Evolutionary conservation across 2,888 invertebrate genomes (phyloP), one percentile per base, ranked within the genome.

Genomic region (Ornithoptera alexandrae): DNA sequence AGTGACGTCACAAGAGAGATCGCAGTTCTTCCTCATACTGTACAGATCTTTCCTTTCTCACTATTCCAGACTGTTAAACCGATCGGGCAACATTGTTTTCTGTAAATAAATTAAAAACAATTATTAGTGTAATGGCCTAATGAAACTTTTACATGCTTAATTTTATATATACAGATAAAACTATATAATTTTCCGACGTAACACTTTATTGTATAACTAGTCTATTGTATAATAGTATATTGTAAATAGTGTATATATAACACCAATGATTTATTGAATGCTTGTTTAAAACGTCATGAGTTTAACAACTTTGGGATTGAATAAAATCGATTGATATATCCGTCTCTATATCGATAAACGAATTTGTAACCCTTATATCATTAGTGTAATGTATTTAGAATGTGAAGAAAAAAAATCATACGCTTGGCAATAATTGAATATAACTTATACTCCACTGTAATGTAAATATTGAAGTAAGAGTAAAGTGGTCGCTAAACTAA

Each of bases 301-400:
- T 78, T 80, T 80, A 81, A 79, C 80, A 84, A 83, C 85, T 86
- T 85, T 85, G 88, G 89, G 89, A 89, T 90, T 90, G 85, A 84
- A 84, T 79, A 78, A 82, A 86, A 86, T 87, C 86, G 84, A 86
- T 89, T 86, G 86, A 84, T 89, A 87, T 90, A 81, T 88, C 89
- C 88, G 85, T 89, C 86, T 88, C 81, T 84, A 87, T 91, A 90
- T 92, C 90, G 87, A 87, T 89, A 84, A 84, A 88, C 89, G 90
- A 92, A 92, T 91, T 90, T 92, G 85, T 87, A 88, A 87, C 80
- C 85, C 78, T 82, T 82, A 88, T 92, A 92, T 92, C 92, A 92
- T 83, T 92, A 92, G 89, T 74, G 60, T 91, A 89, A 86, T 39
- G 86, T 78, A 75, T 81, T 79, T 84, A 84, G 79, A 81, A 82